A percentile compares a stretch with the other conserved stretches of the same genome.
Conservation (phyloP, 2,888 invertebrate genomes). For the Himalopsyche tibetana region DNA sequence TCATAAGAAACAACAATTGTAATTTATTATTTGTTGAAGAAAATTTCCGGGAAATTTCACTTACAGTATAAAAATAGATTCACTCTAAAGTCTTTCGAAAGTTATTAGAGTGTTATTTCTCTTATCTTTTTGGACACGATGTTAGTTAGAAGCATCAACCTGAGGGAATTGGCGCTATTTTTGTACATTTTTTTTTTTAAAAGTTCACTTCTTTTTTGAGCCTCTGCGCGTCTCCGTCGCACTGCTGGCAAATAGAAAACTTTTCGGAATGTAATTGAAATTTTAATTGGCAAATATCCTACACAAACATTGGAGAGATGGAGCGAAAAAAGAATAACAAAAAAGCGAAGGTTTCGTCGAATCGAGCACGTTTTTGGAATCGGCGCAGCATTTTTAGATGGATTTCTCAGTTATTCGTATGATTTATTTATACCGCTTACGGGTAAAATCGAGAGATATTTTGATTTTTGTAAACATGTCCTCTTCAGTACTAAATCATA, state of each 20-base stretch:
- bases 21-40: too few species aligned
- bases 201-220: slow-evolving; percentile 13
- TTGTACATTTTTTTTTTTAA: background rate
- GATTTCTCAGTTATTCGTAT: background rate
- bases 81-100: too few species aligned
- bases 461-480: too few species aligned
- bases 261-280: slow-evolving; percentile 56
- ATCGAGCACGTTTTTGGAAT: background rate
- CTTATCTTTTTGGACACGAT: slow-evolving; percentile 1
- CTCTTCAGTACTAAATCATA: too few species aligned
- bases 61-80: too few species aligned
- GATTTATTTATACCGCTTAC: background rate
- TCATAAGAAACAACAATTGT: too few species aligned
- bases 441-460: too few species aligned
- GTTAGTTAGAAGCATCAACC: background rate
- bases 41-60: too few species aligned
- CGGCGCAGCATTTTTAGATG: background rate
- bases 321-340: slow-evolving; percentile 7
- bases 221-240: background rate
- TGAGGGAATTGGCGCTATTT: slow-evolving; percentile 2
- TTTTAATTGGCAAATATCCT: slow-evolving; percentile 59
- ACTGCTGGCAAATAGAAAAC: slow-evolving; percentile 35
- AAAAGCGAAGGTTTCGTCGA: background rate
- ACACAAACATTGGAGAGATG: slow-evolving; percentile 19
- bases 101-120: background rate